Conservation (phyloP, 2,113 vertebrate species). For the Paedocypris sp. region DNA sequence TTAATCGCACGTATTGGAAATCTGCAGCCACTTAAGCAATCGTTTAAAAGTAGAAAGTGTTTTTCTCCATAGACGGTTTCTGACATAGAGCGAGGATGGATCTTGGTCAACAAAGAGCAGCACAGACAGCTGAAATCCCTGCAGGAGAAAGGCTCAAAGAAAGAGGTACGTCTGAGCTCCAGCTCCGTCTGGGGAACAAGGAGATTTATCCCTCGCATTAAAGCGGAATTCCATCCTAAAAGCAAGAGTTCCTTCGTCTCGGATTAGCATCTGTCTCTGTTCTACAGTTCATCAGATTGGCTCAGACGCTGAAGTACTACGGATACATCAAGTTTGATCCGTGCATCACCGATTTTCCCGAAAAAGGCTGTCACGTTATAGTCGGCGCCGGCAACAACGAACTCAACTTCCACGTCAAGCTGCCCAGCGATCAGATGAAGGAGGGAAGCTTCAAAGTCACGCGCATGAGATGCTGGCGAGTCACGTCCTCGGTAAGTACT, state of each 20-base stretch:
- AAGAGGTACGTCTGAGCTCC: constrained; percentile 68
- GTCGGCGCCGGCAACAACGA: constrained; percentile 95
- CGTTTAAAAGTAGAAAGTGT: background rate
- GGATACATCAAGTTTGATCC: constrained; percentile 96
- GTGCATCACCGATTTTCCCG: constrained; percentile 91
- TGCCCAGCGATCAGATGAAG: constrained; percentile 88
- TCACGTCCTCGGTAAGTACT: constrained; percentile 89
- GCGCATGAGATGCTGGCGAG: constrained; percentile 95
- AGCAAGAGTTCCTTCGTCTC: background rate
- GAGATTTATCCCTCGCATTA: background rate
- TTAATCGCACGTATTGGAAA: too few relatives aligned
- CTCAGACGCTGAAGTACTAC: constrained; percentile 92
- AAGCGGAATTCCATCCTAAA: background rate
- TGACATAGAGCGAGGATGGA: constrained; percentile 92
- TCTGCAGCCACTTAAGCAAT: background rate
- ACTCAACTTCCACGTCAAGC: constrained; percentile 93
- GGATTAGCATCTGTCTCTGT: background rate
- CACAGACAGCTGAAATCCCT: constrained; percentile 92
- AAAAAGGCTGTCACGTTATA: constrained; percentile 91
- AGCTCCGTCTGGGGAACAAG: background rate
- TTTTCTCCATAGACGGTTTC: constrained; percentile 73
- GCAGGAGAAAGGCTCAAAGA: constrained; percentile 97
- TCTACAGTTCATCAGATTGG: constrained; percentile 81
- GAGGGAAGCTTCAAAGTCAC: constrained; percentile 98
- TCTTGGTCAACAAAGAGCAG: constrained; percentile 93